phyloP scores from a whole-genome alignment of 2,888 invertebrate species.

The Colostygia pectinataria region DNA sequence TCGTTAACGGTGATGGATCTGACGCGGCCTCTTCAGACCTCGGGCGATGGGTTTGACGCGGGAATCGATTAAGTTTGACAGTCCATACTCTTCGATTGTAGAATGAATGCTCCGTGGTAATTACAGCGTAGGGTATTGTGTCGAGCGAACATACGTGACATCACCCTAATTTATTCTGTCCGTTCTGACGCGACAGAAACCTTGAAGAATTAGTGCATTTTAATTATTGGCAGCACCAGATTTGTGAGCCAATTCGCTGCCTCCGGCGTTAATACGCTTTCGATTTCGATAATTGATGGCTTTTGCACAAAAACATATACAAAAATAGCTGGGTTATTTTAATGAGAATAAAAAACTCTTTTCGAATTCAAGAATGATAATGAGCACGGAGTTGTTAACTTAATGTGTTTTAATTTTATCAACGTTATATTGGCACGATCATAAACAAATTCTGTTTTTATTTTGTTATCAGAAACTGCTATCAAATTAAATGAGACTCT shows the following conservation, averaged over 20 bases:
- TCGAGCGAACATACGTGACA: conserved; percentile 59
- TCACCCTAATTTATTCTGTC: conserved; percentile 75
- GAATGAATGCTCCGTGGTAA: conserved; percentile 62
- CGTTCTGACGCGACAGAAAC: conserved; percentile 60
- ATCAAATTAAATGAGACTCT: conserved; percentile 47
- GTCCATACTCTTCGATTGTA: conserved; percentile 64
- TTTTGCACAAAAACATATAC: conserved; percentile 42
- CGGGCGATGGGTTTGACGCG: conserved; percentile 56
- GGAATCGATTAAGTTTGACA: conserved; percentile 76
- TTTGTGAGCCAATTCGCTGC: conserved; percentile 41
- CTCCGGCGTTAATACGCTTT: conserved; percentile 45
- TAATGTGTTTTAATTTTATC: conserved; percentile 6
- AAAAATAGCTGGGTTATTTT: conserved; percentile 19
- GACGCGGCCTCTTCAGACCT: conserved; percentile 51
- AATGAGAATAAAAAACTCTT: conserved; percentile 34
- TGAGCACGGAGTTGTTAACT: conserved; percentile 7
- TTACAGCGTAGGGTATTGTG: conserved; percentile 58
- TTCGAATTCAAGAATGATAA: conserved; percentile 15
- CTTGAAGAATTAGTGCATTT: conserved; percentile 58
- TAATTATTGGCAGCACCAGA: conserved; percentile 52
- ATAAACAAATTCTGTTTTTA: conserved; percentile 13
- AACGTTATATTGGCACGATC: conserved; percentile 12
- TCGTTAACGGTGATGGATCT: conserved; percentile 63
- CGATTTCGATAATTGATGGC: conserved; percentile 52
- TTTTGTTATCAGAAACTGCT: conserved; percentile 42